Conservation (phyloP, 2,113 vertebrate genomes). For the Ammodytes dubius region DNA sequence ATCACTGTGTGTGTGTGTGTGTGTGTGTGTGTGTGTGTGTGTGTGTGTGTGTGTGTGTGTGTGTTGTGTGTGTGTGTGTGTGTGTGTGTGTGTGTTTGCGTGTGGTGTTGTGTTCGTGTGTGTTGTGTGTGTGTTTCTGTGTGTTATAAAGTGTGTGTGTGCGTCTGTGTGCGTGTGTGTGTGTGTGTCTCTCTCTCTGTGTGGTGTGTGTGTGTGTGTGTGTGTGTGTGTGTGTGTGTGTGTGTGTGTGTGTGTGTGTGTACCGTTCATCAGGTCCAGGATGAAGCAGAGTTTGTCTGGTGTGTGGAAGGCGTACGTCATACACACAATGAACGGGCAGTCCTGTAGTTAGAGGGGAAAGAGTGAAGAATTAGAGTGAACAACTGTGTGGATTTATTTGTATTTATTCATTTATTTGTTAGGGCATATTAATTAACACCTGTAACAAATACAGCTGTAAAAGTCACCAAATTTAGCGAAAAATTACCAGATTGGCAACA, state of each 20-base stretch:
- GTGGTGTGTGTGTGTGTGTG: not conserved
- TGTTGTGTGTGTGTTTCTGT: conserved; percentile 3
- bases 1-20: not conserved
- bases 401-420: too few relatives aligned
- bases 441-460: too few relatives aligned
- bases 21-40: too few relatives aligned
- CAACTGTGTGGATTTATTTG: not conserved
- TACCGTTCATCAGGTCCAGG: conserved; percentile 99
- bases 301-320: conserved; percentile 99
- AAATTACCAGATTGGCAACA: too few relatives aligned
- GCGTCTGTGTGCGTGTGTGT: too few relatives aligned
- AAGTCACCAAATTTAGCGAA: too few relatives aligned
- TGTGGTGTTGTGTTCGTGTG: not conserved
- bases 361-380: too few relatives aligned
- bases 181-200: not conserved
- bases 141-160: not conserved
- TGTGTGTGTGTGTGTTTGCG: not conserved
- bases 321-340: conserved; percentile 98
- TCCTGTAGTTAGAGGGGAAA: conserved; percentile 82
- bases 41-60: not conserved
- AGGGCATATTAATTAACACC: too few relatives aligned
- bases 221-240: not conserved
- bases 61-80: not conserved
- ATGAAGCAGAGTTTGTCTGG: conserved; percentile 99
- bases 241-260: not conserved